These are phyloP conservation scores for Formica aserva DNA, from an alignment of 2,888 invertebrate genomes.

Conservation along the genomic window DNA sequence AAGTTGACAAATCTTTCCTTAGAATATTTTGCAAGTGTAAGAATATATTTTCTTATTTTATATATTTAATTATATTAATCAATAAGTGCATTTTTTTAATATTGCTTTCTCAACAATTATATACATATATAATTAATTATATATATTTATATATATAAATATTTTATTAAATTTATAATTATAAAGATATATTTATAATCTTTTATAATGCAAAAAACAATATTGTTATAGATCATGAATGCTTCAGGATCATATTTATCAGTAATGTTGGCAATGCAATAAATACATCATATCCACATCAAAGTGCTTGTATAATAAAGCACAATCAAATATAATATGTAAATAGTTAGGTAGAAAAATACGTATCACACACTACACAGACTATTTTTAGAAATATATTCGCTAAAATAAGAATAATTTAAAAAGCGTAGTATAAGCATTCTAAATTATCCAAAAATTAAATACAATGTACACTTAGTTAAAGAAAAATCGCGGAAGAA, in stretches of 20 bases:
- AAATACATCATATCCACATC: not conserved
- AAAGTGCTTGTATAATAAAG: not conserved
- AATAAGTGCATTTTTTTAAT: not conserved
- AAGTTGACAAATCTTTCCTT: slow-evolving; percentile 54
- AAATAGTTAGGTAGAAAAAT: not conserved
- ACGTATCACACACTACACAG: not conserved
- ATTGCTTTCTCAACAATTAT: not conserved
- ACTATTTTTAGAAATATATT: not conserved
- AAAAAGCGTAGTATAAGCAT: not conserved
- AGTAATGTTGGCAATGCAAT: slow-evolving; percentile 39
- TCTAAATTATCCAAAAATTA: not conserved
- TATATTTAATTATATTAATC: not conserved
- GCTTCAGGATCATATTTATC: slow-evolving; percentile 40
- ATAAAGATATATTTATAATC: not conserved
- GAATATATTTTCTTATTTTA: not conserved
- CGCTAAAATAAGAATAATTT: not conserved
- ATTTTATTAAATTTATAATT: not conserved
- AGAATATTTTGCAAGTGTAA: slow-evolving; percentile 55
- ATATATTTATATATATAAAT: not conserved
- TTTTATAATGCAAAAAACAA: not conserved
- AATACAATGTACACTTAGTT: slow-evolving; percentile 3
- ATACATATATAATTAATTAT: not conserved
- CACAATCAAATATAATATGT: not conserved
- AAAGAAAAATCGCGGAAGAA: not conserved
- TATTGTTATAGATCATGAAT: slow-evolving; percentile 20